Evolutionary conservation across 2,113 vertebrate species (phyloP), one percentile per base, ranked within the genome.

Genomic region (Hippolais icterina): DNA sequence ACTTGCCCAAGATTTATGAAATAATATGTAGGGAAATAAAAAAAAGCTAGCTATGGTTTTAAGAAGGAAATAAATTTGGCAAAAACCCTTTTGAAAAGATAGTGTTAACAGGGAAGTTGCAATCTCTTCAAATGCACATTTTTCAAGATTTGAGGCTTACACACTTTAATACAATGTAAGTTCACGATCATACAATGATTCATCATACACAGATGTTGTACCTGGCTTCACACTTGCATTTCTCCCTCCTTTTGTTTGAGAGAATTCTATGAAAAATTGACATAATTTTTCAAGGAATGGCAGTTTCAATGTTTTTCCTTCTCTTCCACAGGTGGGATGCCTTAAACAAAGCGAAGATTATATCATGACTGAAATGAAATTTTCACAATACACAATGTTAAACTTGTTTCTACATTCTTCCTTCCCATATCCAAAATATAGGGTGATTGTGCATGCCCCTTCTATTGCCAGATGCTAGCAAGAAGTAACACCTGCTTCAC

Each of bases 371-470:
- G 44, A 81, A 54, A 47, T 46, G 16, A 91, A 91, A n/a, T 4
- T 24, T 18, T 28, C 22, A 63, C 24, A 25, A 15, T 41, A 33
- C 18, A 28, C 44, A 70, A n/a, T 39, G 31, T 7, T 35, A 31
- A 64, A 65, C 5, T 63, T 35, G 2, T 50, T 81, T 78, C 29
- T 60, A 65, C 3, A 4, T 15, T 4, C 16, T 3, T 2, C 7
- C 35, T 87, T 57, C 39, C 42, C 19, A 52, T 91, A 87, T 64
- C 18, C 12, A 71, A 78, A 79, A 24, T 61, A 15, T 1, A 47
- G 25, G 23, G 4, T 22, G 18, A 60, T 39, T 4, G 1, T 15
- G 2, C 12, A 24, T 33, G 24, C 3, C 4, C 12, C 4, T 18
- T 75, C 42, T 70, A 5, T 49, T 56, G 20, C 46, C 17, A 78